Percentiles rank a stretch among this genome's conserved stretches.
phyloP scores from a whole-genome alignment of 1,140 invertebrate genomes.

The Oncopodura yosiiana region DNA sequence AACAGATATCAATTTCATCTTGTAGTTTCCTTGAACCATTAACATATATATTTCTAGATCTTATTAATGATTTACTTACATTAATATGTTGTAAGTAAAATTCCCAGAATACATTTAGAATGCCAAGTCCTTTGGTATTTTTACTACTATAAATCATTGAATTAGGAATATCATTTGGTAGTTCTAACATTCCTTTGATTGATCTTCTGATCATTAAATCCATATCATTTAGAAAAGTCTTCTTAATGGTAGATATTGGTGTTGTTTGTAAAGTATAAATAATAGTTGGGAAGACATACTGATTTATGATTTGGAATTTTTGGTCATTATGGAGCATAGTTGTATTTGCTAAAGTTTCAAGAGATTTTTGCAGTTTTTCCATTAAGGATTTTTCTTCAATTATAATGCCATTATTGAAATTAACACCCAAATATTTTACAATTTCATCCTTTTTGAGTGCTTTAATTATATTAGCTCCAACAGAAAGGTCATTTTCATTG shows the following conservation, averaged over 20 bases:
- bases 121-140: neutral
- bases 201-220: neutral
- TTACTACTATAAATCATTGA: neutral
- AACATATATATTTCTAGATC: neutral
- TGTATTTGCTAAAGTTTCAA: neutral
- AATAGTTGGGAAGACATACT: neutral
- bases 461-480: neutral
- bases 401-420: neutral
- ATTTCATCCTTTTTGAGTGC: neutral
- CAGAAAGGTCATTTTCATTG: neutral
- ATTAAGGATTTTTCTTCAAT: neutral
- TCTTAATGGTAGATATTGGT: neutral
- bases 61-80: neutral
- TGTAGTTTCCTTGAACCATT: neutral
- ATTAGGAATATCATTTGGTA: neutral
- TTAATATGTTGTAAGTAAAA: neutral
- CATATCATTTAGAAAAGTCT: neutral
- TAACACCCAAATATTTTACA: neutral
- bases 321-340: neutral
- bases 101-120: neutral
- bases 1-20: neutral
- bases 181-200: neutral
- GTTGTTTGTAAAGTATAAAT: neutral
- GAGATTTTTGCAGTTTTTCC: neutral
- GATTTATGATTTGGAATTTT: slow-evolving; percentile 1